These are phyloP conservation scores for Gobiocypris rarus DNA, from an alignment of 2,113 vertebrate species.

Conservation along the genomic window DNA sequence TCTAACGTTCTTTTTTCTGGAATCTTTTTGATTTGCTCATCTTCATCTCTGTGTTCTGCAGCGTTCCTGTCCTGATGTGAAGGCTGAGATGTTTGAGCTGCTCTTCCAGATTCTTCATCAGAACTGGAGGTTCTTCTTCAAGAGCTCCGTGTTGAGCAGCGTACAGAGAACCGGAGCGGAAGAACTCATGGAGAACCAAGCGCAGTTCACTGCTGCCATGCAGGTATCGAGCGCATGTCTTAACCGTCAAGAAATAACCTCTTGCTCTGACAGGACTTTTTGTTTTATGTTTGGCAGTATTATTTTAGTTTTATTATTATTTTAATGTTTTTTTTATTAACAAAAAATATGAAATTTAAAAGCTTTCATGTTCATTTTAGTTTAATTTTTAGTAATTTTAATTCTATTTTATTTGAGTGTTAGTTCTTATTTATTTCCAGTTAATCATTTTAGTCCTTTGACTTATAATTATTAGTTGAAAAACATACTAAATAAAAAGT, in stretches of 20 bases:
- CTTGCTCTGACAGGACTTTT: too few relatives aligned
- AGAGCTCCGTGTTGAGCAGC: conserved; percentile 89
- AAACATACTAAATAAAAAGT: too few relatives aligned
- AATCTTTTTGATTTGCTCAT: background rate
- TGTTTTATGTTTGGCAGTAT: too few relatives aligned
- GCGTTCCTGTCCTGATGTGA: conserved; percentile 95
- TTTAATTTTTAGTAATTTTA: too few relatives aligned
- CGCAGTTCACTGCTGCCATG: conserved; percentile 96
- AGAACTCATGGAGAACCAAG: conserved; percentile 95
- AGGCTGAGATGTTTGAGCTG: conserved; percentile 94
- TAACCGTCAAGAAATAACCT: background rate
- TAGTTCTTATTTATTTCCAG: too few relatives aligned
- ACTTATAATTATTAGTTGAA: too few relatives aligned
- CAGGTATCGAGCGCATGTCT: conserved; percentile 77
- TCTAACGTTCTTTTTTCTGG: background rate
- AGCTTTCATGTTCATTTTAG: too few relatives aligned
- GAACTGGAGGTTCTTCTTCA: conserved; percentile 99
- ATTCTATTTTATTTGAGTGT: too few relatives aligned
- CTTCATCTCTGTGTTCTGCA: conserved; percentile 56
- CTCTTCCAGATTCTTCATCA: conserved; percentile 96
- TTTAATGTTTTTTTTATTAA: too few relatives aligned
- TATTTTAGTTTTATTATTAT: too few relatives aligned
- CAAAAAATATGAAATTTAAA: too few relatives aligned
- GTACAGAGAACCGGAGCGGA: conserved; percentile 87
- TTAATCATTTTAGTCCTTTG: too few relatives aligned